Percentiles rank a stretch among this genome's conserved stretches.
These are phyloP conservation scores for Saccostrea cuccullata DNA, from an alignment of 1,140 invertebrate species.

Conservation along the genomic window DNA sequence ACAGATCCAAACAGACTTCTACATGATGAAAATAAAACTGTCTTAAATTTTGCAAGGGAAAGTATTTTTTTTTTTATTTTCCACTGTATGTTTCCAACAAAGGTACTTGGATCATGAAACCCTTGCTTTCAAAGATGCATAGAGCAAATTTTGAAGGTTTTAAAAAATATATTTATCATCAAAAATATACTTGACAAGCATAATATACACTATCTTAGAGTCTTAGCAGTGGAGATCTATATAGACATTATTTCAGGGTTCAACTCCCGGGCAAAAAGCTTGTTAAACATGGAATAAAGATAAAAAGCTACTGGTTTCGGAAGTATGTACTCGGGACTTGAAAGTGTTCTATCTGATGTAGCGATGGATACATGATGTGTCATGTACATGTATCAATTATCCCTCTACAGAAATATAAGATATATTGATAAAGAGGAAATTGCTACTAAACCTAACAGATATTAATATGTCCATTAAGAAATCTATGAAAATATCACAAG, in stretches of 20 bases:
- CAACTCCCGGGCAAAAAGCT: neutral
- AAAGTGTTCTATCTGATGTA: slow-evolving; percentile 1
- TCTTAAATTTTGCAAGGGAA: neutral
- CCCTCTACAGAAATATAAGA: neutral
- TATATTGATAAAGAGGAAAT: neutral
- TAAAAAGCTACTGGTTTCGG: neutral
- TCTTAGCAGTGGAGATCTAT: neutral
- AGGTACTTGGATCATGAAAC: no score
- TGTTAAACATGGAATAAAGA: slow-evolving; percentile 15
- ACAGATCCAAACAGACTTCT: neutral
- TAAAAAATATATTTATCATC: neutral
- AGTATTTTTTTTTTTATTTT: neutral
- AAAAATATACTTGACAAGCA: neutral
- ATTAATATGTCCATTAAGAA: neutral
- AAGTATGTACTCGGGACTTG: neutral
- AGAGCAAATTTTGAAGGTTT: neutral
- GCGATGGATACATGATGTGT: neutral
- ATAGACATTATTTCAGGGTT: neutral
- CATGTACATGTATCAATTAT: neutral
- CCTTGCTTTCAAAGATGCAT: no score
- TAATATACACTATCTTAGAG: neutral
- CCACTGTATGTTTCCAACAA: neutral
- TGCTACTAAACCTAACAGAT: neutral
- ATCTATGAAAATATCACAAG: neutral
- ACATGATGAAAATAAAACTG: neutral